Evolutionary conservation across 2,113 vertebrate genomes (phyloP).

Genomic region (Pleuronectes platessa): DNA sequence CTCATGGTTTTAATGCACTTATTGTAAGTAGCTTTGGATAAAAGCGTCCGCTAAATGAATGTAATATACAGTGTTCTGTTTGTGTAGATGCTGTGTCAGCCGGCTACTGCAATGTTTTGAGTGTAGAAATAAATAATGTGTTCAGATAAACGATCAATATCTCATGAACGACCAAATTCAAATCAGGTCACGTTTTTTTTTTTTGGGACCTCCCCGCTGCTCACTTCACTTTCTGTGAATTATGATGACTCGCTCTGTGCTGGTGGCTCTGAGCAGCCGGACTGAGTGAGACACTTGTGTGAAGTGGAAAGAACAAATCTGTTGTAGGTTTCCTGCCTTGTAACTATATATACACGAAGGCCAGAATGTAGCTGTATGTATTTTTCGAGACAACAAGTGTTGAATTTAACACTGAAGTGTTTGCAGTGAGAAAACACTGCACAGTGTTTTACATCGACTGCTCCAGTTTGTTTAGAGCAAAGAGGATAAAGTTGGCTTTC

Average conservation of each 20-base stretch:
- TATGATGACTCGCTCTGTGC: slow-evolving; percentile 9
- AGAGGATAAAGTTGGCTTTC: neutral
- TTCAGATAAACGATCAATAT: neutral
- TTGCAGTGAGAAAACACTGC: neutral
- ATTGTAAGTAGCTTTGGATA: no score
- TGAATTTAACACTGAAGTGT: neutral
- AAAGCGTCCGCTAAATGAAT: no score
- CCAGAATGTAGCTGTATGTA: neutral
- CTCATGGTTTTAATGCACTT: no score
- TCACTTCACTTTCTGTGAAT: neutral
- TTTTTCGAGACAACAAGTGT: neutral
- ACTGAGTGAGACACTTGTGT: slow-evolving; percentile 3
- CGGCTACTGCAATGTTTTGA: neutral
- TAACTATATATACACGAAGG: neutral
- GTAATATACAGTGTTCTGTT: no score
- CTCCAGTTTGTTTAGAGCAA: slow-evolving; percentile 6
- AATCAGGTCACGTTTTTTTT: neutral
- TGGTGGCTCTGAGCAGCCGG: neutral
- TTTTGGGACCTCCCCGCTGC: neutral
- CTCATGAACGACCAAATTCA: neutral
- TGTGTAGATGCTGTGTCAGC: no score
- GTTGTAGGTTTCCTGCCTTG: neutral
- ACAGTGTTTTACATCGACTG: neutral
- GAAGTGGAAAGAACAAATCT: neutral
- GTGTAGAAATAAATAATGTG: no score